Base-by-base conservation (phyloP, 1,140 invertebrate species). In the Zophobas atratus region DNA sequence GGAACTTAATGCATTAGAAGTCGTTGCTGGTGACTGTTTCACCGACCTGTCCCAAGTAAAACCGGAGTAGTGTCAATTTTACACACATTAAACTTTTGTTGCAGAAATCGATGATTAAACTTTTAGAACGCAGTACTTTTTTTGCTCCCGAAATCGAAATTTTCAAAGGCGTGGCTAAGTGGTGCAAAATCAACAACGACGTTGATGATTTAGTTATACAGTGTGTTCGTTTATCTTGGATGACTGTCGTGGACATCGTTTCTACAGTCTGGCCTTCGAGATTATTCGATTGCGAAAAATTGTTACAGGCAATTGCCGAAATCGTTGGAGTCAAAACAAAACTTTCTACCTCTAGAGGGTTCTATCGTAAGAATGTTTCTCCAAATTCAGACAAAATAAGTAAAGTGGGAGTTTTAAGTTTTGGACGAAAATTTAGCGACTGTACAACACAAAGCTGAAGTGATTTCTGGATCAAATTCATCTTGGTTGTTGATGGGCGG, bases 61-160 rank as follows among this genome's bases (percentile, higher is more conserved):
- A 8, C 6, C n/a, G 2, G 49, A 51, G 20, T 51, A 51, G 20
- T 51, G 2, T 51, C 20, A 51, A 51, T n/a, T 51, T 20, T 20
- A 51, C 2, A 4, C n/a, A 6, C 49, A 6, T 20, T 20, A 20
- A 20, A 20, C 20, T 20, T 2, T 6, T 57, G 1, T 57, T 57
- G 35, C 34, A 57, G 55, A 57, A 1, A 34, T 57, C 55, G 8
- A 6, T 57, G 32, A 35, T 57, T 1, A 33, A 35, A 33, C 34
- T 57, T 2, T 35, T 57, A 35, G 3, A 57, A 57, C 3, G 55
- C 3, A 2, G 35, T 34, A 57, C 32, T 8, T 57, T 57, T 35
- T 36, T 34, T 57, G 55, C 55, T 34, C 55, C 55, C 3, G 55
- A 57, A 57, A 57, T 57, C 3, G 55, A 57, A 57, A 57, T 57